Evolutionary conservation across 2,888 invertebrate genomes (phyloP), one percentile per base, ranked within the genome.

Genomic region (Axea sp.): DNA sequence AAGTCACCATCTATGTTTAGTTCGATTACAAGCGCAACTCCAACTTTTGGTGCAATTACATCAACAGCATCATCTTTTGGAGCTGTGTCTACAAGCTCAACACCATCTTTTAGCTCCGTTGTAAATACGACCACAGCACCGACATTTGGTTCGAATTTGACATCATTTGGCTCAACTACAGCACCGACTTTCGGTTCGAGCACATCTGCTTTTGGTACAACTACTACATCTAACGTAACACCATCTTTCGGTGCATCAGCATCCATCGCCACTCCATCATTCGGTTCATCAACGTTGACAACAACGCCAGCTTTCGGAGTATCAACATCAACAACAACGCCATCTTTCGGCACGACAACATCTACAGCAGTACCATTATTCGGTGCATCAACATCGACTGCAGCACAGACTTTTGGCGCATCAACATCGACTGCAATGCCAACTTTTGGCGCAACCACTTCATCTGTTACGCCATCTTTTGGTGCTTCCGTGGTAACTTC

Each of bases 301-400:
- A 15, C 33, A 8, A 5, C 33, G 33, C 33, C 28, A 8, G 8
- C 9, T 28, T 59, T 59, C 8, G 57, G 57, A n/a, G 17, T 43
- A 9, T 30, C 39, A 0, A 9, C 39, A n/a, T 6, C 53, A 7
- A 28, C 26, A 6, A 2, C 47, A 0, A 30, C 7, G 6, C 47
- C 26, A 26, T 3, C 7, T 26, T 26, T 26, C 8, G 26, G 26
- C 19, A 4, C 4, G 2, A 19, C 19, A 19, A 19, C 19, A 2
- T 19, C 19, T 3, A 19, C 19, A 3, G 4, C 19, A 19, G 4
- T 4, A 19, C 24, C 24, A 6, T 3, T 1, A 6, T 24, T 24
- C 7, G 24, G 24, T 1, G 7, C 24, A 1, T 9, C 30, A 9
- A 30, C 30, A 8, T 3, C 30, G 1, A 7, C 24, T 3, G 3